These are phyloP conservation scores for Propithecus perrieri DNA, from an alignment of 2,797 vertebrate genomes.

Conservation along the genomic window DNA sequence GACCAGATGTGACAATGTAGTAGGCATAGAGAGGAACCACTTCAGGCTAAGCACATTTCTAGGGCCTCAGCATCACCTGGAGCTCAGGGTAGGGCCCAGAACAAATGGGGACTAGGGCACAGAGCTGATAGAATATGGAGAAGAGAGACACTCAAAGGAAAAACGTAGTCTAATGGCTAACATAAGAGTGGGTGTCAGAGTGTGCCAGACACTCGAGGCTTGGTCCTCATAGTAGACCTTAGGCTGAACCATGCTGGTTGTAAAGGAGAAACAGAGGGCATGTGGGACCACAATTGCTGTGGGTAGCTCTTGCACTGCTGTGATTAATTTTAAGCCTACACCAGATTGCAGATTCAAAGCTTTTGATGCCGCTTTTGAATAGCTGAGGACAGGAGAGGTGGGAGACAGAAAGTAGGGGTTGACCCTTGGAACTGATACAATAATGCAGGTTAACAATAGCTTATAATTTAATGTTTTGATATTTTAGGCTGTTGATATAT, in stretches of 20 bases:
- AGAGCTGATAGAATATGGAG: background rate
- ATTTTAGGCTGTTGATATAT: background rate
- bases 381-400: background rate
- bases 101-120: background rate
- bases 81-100: background rate
- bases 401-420: background rate
- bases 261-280: background rate
- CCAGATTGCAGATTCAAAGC: background rate
- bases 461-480: background rate
- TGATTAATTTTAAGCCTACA: background rate
- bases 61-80: background rate
- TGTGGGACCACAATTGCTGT: background rate
- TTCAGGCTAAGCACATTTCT: background rate
- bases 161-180: background rate
- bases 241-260: background rate
- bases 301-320: background rate
- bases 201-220: background rate
- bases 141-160: background rate
- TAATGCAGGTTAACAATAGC: background rate
- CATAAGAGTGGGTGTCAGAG: background rate
- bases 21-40: background rate
- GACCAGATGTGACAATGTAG: background rate
- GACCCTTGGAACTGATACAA: background rate
- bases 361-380: background rate
- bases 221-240: background rate